Base-by-base conservation (phyloP, 2,797 vertebrate genomes). In the Typhlichthys subterraneus region DNA sequence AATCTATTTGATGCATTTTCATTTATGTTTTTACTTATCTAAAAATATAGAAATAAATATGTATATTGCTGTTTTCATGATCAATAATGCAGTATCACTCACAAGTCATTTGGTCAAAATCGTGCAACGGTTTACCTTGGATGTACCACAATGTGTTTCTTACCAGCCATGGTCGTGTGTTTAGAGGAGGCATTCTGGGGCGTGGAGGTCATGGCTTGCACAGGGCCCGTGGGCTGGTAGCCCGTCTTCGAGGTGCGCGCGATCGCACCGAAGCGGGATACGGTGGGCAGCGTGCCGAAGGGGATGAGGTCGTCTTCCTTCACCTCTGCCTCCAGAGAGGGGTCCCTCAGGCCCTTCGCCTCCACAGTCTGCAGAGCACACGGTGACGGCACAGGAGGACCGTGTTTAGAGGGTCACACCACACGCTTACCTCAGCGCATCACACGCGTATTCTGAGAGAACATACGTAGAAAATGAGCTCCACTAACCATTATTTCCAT, bases 281-380 rank as follows among this genome's bases (percentile, higher is more conserved):
- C 97, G 6, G 97, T 99, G 45, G 98, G 98, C 76, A 96, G 91
- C 64, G 98, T 95, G 69, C 98, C 98, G 76, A 99, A 99, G 0
- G 98, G 98, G 73, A 99, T 99, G 73, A 99, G 98, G 73, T 99
- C 98, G 6, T 99, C 98, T 2, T 97, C 96, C 75, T 93, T 94
- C 1, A 95, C 88, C 84, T 99, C 98, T 0, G 95, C 90, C 50
- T 99, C 96, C 65, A 97, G 71, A 0, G 95, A 92, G 53, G 94
- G 94, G 12, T 99, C 97, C 78, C 96, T 91, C 80, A 96, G 80
- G 75, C 91, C 76, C 85, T 99, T 99, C 19, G 91, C 93, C 31
- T 99, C 98, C 54, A 94, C 91, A 5, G 94, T 98, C 98, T 99
- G 80, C 42, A 6, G 70, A 9, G 38, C 0, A 50, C 42, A 15